Base-by-base conservation (phyloP, 1,140 invertebrate genomes). In the Lepidurus packardi region DNA sequence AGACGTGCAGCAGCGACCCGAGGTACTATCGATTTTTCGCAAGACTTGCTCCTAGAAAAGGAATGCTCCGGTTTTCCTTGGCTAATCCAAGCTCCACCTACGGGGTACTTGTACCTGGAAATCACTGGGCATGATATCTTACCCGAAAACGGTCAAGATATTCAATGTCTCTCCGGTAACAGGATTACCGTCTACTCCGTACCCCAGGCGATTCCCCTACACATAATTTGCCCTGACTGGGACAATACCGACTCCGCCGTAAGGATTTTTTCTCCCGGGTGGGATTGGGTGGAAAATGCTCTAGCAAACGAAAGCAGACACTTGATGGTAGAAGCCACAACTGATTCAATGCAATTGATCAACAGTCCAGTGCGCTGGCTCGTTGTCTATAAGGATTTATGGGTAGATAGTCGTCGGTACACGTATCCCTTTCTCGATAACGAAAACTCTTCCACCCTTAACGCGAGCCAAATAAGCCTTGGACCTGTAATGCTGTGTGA, bases 301-400 rank as follows among this genome's bases (percentile, higher is more conserved):
- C 75, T 78, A 73, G 41, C 43, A 10, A 74, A 78, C 43, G 78
- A 73, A 11, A 74, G 74, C 73, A 47, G 74, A 34, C 65, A 73
- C 44, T 78, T 74, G 7, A 43, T 78, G 13, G 41, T 75, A 42
- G 78, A 73, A 41, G 73, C 44, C 9, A 45, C 73, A n/a, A 74
- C 21, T 13, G 76, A 77, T 77, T 73, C 74, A 7, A 43, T 43
- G 41, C 73, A 73, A 13, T 34, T 78, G 41, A 41, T 74, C 9
- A 65, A 65, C 53, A 7, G 53, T 65, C 53, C 16, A 7, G 78
- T 78, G 21, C 43, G 73, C 6, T 78, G 78, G 78, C 42, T 78
- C n/a, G 34, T 47, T 47, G 78, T 78, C n/a, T 78, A 45, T 73
- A 78, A 78, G 25, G 78, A 78, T 43, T 73, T 78, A 11, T 43